Evolutionary conservation across 2,113 vertebrate species (phyloP), one percentile per base, ranked within the genome.

Genomic region (Dolichallabes microphthalmus): DNA sequence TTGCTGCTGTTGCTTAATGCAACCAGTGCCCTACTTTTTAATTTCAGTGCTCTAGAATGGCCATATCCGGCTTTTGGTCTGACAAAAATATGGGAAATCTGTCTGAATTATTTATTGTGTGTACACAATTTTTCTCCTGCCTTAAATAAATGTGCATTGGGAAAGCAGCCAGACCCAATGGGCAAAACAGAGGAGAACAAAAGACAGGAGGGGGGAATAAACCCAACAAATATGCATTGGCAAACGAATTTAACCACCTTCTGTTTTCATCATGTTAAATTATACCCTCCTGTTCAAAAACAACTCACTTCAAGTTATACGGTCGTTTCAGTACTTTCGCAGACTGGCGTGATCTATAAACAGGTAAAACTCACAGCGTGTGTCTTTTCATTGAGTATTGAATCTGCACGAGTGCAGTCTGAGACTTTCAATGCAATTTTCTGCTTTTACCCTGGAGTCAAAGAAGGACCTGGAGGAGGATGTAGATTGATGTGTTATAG

Each of bases 51-150:
- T 77, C 73, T 3, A 35, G 35, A 63, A 11, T 30, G 25, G 25
- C 39, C 8, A 32, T 35, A 45, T 63, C 60, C 50, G 55, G 83
- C 52, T 84, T 77, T 64, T 22, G 45, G 60, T 50, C 25, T 50
- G 60, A 77, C 58, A 64, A 22, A 83, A 84, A 84, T 39, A 84
- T 53, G 60, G 61, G 83, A 25, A 77, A 74, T 57, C 45, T 57
- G 71, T 81, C 30, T 78, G 74, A 83, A 83, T 86, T 83, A 86
- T 86, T 83, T 68, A 83, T 63, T 9, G 39, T 60, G 9, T 30
- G 8, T 82, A 32, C 61, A 50, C 64, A 17, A 4, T 69, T 83
- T 69, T 60, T 68, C 45, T 69, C 20, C 58, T 19, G 32, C 71
- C 45, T 45, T 27, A 77, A 66, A 76, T 63, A 53, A 76, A 64